These are phyloP conservation scores for Australoheros facetus DNA, from an alignment of 2,797 vertebrate genomes.

Conservation along the genomic window DNA sequence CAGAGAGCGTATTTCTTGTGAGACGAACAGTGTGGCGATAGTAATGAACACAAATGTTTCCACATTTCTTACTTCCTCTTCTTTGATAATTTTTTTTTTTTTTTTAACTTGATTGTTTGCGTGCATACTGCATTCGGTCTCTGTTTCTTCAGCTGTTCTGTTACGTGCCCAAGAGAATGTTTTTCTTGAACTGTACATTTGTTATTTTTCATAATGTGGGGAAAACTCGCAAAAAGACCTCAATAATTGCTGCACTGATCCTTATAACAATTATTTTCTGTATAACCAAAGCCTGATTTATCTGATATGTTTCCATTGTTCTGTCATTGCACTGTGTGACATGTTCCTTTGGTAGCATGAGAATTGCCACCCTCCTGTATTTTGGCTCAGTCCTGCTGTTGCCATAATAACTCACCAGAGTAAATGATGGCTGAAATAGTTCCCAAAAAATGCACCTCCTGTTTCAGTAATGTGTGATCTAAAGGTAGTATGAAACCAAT, in stretches of 20 bases:
- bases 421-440: neutral
- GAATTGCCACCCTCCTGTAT: neutral
- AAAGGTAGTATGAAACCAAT: neutral
- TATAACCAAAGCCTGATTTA: neutral
- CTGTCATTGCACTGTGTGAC: neutral
- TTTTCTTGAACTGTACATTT: neutral
- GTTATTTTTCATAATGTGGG: neutral
- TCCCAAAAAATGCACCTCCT: neutral
- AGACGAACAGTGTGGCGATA: neutral
- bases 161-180: neutral
- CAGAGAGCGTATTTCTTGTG: conserved; percentile 19
- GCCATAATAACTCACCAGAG: neutral
- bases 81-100: neutral
- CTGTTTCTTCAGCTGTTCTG: neutral
- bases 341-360: neutral
- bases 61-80: conserved; percentile 3
- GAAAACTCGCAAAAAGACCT: neutral
- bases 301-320: neutral
- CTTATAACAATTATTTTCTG: neutral
- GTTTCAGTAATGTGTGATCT: neutral
- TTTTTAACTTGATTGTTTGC: neutral
- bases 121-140: neutral
- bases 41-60: conserved; percentile 10
- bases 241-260: neutral
- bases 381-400: neutral